phyloP scores from a whole-genome alignment of 53 echinoderm and acorn worm genomes.

The Astropecten irregularis region DNA sequence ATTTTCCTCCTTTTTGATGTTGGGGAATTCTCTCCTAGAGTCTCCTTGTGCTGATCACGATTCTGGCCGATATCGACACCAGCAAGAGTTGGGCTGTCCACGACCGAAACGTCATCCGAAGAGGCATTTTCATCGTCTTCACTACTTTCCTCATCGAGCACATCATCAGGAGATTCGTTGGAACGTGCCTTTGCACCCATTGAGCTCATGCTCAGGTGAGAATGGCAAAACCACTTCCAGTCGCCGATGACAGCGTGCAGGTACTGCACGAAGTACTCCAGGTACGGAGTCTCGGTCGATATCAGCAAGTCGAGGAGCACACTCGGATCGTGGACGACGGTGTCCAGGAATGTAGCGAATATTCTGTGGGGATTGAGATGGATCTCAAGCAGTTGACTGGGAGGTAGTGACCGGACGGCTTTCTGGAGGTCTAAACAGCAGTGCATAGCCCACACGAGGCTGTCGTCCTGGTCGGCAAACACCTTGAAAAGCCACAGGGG shows the following conservation, averaged over 20 bases:
- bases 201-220: not conserved
- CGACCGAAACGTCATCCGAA: too few relatives aligned
- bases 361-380: slow-evolving; percentile 69
- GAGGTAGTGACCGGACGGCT: not conserved
- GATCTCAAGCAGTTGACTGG: not conserved
- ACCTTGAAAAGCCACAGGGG: slow-evolving; percentile 67
- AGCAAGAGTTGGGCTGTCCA: not conserved
- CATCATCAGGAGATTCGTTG: not conserved
- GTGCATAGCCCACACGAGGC: slow-evolving; percentile 60
- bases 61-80: not conserved
- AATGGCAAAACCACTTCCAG: slow-evolving; percentile 58
- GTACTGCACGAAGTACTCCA: slow-evolving; percentile 77
- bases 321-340: slow-evolving; percentile 77
- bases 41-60: not conserved
- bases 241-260: slow-evolving; percentile 57
- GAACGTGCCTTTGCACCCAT: not conserved
- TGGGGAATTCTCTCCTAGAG: not conserved
- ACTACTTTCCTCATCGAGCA: not conserved
- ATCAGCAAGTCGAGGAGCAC: slow-evolving; percentile 85
- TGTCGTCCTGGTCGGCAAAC: slow-evolving; percentile 87
- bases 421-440: slow-evolving; percentile 37
- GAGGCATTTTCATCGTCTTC: not conserved
- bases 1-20: slow-evolving; percentile 7
- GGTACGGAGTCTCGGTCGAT: slow-evolving; percentile 82
- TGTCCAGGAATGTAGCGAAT: slow-evolving; percentile 67